These are phyloP conservation scores for Echinops telfairi DNA, from an alignment of 2,113 vertebrate species.

Conservation along the genomic window DNA sequence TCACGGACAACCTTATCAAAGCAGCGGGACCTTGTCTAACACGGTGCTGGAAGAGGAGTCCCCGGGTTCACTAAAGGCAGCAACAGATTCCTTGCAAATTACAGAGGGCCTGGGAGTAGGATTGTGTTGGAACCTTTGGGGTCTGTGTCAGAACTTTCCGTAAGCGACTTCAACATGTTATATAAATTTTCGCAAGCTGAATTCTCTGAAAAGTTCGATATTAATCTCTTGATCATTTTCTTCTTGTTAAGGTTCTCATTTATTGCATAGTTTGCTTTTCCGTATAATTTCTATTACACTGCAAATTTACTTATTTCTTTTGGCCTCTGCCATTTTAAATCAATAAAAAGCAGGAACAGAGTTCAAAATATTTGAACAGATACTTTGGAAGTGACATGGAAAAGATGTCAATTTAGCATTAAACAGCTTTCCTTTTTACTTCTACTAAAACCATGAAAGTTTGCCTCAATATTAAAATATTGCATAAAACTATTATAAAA, in stretches of 20 bases:
- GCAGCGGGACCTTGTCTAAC: too few species aligned
- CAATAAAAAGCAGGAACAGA: not conserved
- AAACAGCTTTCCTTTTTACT: not conserved
- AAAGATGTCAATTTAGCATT: conserved; percentile 1
- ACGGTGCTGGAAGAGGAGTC: too few species aligned
- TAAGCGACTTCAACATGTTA: not conserved
- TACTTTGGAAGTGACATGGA: not conserved
- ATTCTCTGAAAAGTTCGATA: not conserved
- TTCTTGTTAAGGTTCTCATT: not conserved
- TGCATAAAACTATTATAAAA: not conserved
- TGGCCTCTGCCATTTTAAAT: not conserved
- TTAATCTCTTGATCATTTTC: too few species aligned
- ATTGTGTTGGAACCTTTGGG: not conserved
- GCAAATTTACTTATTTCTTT: too few species aligned
- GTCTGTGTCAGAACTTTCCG: not conserved
- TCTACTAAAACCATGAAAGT: conserved; percentile 34
- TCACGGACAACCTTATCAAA: too few species aligned
- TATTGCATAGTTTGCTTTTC: not conserved
- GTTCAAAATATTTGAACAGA: not conserved
- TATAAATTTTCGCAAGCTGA: not conserved
- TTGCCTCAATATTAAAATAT: conserved; percentile 22
- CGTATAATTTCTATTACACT: not conserved
- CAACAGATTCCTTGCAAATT: not conserved
- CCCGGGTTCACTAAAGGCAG: not conserved
- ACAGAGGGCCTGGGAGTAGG: not conserved